A percentile compares a stretch with the other conserved stretches of the same genome.
Evolutionary conservation across 2,888 invertebrate genomes (phyloP).

Genomic region (Calliscelio sp.): DNA sequence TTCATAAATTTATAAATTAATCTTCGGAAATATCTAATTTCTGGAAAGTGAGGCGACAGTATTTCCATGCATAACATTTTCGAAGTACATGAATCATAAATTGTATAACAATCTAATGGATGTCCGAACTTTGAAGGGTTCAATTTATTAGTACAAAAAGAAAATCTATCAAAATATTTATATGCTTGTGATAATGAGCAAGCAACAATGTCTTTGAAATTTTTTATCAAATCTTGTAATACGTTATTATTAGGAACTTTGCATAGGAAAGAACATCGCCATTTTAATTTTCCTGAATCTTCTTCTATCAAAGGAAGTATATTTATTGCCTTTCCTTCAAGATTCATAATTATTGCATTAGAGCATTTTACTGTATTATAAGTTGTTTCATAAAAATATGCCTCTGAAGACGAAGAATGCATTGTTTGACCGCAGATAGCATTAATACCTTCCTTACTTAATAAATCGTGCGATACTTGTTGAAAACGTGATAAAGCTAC

Average conservation of each 20-base stretch:
- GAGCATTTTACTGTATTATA: constrained; percentile 19
- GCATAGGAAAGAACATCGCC: constrained; percentile 25
- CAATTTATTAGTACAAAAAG: not conserved
- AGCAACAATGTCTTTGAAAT: constrained; percentile 8
- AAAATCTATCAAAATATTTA: not conserved
- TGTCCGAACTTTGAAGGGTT: not conserved
- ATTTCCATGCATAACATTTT: constrained; percentile 9
- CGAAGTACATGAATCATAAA: not conserved
- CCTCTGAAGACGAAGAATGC: constrained; percentile 25
- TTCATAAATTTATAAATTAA: not conserved
- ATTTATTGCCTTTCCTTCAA: constrained; percentile 10
- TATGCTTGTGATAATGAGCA: constrained; percentile 10
- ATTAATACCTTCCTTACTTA: constrained; percentile 8
- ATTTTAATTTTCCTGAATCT: constrained; percentile 16
- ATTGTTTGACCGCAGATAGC: constrained; percentile 37
- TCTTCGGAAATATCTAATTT: not conserved
- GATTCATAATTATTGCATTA: constrained; percentile 27
- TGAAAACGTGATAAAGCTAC: constrained; percentile 20
- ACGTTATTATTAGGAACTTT: constrained; percentile 13
- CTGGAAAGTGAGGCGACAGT: not conserved
- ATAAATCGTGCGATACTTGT: not conserved
- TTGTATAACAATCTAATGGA: constrained; percentile 1
- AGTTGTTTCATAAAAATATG: constrained; percentile 29
- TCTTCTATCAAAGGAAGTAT: not conserved
- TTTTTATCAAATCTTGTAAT: constrained; percentile 15